phyloP scores from a whole-genome alignment of 2,888 invertebrate species.

The Chymomyza amoena region DNA sequence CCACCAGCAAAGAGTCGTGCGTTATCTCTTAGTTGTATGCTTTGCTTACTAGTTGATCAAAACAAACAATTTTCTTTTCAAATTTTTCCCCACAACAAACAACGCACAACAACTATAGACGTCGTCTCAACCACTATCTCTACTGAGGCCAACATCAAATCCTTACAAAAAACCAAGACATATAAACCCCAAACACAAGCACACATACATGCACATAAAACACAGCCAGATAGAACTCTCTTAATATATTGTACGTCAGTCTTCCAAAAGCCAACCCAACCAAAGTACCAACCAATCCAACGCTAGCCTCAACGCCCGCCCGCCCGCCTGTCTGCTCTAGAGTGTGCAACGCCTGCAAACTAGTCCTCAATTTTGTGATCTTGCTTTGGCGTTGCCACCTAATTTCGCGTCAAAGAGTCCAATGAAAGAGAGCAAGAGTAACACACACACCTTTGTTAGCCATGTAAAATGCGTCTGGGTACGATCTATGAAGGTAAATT shows the following conservation, averaged over 20 bases:
- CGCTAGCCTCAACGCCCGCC: slow-evolving; percentile 35
- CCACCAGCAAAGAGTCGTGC: slow-evolving; percentile 77
- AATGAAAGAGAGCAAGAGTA: slow-evolving; percentile 40
- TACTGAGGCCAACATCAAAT: slow-evolving; percentile 46
- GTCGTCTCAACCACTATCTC: slow-evolving; percentile 59
- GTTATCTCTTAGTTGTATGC: slow-evolving; percentile 69
- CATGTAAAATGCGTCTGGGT: slow-evolving; percentile 73
- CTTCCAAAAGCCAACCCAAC: slow-evolving; percentile 20
- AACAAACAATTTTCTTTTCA: slow-evolving; percentile 53
- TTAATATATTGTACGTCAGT: neutral
- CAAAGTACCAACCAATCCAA: slow-evolving; percentile 5
- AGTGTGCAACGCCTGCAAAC: slow-evolving; percentile 52
- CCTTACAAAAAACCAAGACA: slow-evolving; percentile 36
- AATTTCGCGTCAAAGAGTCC: slow-evolving; percentile 12
- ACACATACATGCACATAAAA: neutral
- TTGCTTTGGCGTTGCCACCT: slow-evolving; percentile 21
- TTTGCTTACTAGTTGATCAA: slow-evolving; percentile 36
- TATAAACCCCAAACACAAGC: neutral
- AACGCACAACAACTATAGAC: slow-evolving; percentile 34
- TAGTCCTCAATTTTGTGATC: slow-evolving; percentile 14
- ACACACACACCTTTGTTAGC: slow-evolving; percentile 38
- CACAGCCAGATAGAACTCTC: neutral
- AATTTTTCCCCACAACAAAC: slow-evolving; percentile 33
- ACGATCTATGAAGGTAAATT: slow-evolving; percentile 79
- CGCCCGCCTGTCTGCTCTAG: slow-evolving; percentile 52